Evolutionary conservation across 2,888 invertebrate species (phyloP).

Genomic region (Drosophila ezoana): DNA sequence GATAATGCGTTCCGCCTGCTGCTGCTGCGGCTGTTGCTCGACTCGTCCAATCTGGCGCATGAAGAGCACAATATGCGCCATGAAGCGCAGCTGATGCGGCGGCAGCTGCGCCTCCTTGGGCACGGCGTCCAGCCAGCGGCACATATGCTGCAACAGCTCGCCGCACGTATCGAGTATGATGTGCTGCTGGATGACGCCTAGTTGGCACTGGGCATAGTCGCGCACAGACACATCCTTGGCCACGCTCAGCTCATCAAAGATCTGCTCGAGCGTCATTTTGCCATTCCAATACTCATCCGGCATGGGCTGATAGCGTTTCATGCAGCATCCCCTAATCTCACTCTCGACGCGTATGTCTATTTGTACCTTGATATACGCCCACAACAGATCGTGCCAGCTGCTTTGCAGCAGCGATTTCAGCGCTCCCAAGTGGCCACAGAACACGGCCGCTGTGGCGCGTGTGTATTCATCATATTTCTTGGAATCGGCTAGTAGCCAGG

Average conservation of each 20-base stretch:
- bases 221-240: conserved; percentile 86
- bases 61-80: conserved; percentile 94
- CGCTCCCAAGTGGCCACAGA: conserved; percentile 93
- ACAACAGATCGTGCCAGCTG: conserved; percentile 96
- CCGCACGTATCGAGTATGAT: conserved; percentile 93
- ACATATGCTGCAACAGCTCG: conserved; percentile 90
- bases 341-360: conserved; percentile 94
- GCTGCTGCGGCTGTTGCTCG: conserved; percentile 89
- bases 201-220: conserved; percentile 87
- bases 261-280: conserved; percentile 89
- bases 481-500: conserved; percentile 87
- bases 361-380: conserved; percentile 93
- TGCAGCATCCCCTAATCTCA: conserved; percentile 88
- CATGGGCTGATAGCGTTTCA: conserved; percentile 86
- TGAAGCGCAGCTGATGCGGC: conserved; percentile 88
- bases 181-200: conserved; percentile 92
- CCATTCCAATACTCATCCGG: conserved; percentile 90
- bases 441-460: conserved; percentile 90
- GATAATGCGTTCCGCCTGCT: conserved; percentile 90
- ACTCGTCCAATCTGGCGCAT: conserved; percentile 92
- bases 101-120: conserved; percentile 81
- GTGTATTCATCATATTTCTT: conserved; percentile 86
- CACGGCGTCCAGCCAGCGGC: conserved; percentile 86
- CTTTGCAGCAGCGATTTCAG: conserved; percentile 90
- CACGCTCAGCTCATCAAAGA: conserved; percentile 89